A percentile compares a stretch with the other conserved stretches of the same genome.
phyloP scores from a whole-genome alignment of 2,113 vertebrate genomes.

The Tragelaphus buxtoni region DNA sequence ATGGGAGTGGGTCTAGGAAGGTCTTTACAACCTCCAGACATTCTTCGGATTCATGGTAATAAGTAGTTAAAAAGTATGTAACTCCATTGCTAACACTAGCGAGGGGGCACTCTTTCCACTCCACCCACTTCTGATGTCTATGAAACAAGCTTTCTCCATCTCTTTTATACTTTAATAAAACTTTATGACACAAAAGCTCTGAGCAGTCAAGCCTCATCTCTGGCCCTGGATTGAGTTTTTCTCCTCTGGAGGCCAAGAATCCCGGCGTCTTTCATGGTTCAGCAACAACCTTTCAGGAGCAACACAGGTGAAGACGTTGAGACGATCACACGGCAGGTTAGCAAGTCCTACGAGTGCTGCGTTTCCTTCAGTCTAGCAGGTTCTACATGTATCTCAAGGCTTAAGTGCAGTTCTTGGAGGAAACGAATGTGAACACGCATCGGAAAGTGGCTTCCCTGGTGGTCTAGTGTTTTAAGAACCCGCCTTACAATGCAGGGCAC shows the following conservation, averaged over 20 bases:
- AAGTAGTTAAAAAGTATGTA: neutral
- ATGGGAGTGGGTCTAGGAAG: neutral
- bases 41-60: neutral
- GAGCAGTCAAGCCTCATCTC: neutral
- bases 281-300: neutral
- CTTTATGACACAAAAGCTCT: neutral
- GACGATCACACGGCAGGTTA: neutral
- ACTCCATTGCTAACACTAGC: neutral
- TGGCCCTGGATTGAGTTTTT: neutral
- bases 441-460: neutral
- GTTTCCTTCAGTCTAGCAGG: accelerated
- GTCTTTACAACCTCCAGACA: neutral
- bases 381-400: neutral
- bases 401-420: neutral
- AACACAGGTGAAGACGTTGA: accelerated
- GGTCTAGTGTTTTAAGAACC: neutral
- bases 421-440: neutral
- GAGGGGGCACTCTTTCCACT: neutral
- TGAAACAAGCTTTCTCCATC: neutral
- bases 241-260: neutral
- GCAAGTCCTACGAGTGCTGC: accelerated
- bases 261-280: accelerated
- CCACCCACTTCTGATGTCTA: neutral
- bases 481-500: neutral
- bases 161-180: neutral